A percentile compares a stretch with the other conserved stretches of the same genome.
Evolutionary conservation across 2,113 vertebrate species (phyloP).

Genomic region (Microtus richardsoni): DNA sequence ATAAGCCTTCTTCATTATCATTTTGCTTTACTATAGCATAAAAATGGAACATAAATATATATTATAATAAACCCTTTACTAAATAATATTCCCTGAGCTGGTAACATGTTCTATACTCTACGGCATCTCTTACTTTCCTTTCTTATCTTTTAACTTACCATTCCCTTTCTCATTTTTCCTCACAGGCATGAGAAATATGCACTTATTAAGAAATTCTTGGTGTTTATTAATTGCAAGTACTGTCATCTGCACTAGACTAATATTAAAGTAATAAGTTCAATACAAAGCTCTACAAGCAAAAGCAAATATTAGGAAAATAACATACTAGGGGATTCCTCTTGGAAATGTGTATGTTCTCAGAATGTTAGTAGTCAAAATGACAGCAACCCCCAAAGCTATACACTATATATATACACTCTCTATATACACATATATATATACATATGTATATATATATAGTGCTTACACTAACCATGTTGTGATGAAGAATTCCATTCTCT

Average conservation of each 20-base stretch:
- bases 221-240: slow-evolving; percentile 56
- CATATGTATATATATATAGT: neutral
- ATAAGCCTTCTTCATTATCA: neutral
- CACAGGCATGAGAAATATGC: neutral
- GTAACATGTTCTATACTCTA: neutral
- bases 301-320: neutral
- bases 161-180: neutral
- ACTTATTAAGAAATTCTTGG: neutral
- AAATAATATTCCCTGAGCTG: neutral
- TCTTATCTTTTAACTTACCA: neutral
- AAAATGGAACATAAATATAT: slow-evolving; percentile 3
- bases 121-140: neutral
- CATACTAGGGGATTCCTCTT: neutral
- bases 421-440: too few relatives aligned
- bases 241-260: slow-evolving; percentile 2
- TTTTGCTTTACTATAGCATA: slow-evolving; percentile 9
- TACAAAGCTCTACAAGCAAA: slow-evolving; percentile 18
- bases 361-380: slow-evolving; percentile 8
- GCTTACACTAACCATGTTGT: neutral
- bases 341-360: neutral
- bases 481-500: neutral
- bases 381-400: neutral
- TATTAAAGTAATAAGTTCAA: slow-evolving; percentile 27
- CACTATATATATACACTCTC: fast-evolving
- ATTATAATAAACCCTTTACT: neutral